phyloP scores from a whole-genome alignment of 1,140 invertebrate genomes.

The Thaumetopoea pityocampa region DNA sequence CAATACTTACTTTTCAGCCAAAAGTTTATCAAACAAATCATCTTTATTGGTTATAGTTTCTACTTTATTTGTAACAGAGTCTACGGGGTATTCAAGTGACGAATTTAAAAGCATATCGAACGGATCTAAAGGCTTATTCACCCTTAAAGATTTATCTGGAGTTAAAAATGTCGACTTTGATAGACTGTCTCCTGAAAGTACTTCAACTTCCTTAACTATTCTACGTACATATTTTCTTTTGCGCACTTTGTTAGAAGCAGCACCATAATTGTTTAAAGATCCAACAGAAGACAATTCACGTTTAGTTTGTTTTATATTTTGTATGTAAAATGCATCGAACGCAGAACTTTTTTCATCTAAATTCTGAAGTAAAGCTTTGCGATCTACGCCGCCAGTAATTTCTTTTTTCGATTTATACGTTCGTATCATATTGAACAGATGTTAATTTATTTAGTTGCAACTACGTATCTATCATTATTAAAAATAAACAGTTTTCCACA shows the following conservation, averaged over 20 bases:
- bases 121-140: constrained; percentile 52
- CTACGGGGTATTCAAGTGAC: constrained; percentile 20
- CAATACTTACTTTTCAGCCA: constrained; percentile 13
- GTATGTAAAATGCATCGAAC: constrained; percentile 64
- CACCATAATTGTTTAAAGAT: constrained; percentile 32
- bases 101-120: constrained; percentile 57
- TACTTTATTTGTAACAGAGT: not conserved
- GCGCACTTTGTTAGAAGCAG: constrained; percentile 43
- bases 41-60: constrained; percentile 14
- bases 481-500: no score
- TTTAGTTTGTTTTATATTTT: constrained; percentile 66
- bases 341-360: constrained; percentile 49
- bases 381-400: constrained; percentile 41
- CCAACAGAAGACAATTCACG: constrained; percentile 50
- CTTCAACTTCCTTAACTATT: constrained; percentile 34
- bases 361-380: constrained; percentile 40
- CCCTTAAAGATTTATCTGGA: constrained; percentile 58
- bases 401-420: constrained; percentile 68
- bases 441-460: constrained; percentile 1
- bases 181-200: constrained; percentile 20
- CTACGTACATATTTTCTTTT: constrained; percentile 63
- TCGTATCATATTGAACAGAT: constrained; percentile 38
- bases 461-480: no score
- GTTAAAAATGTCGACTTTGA: constrained; percentile 42
- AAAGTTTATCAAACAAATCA: constrained; percentile 15